phyloP scores from a whole-genome alignment of 92 coral and sea anemone genomes.

The Actinostola sp. region DNA sequence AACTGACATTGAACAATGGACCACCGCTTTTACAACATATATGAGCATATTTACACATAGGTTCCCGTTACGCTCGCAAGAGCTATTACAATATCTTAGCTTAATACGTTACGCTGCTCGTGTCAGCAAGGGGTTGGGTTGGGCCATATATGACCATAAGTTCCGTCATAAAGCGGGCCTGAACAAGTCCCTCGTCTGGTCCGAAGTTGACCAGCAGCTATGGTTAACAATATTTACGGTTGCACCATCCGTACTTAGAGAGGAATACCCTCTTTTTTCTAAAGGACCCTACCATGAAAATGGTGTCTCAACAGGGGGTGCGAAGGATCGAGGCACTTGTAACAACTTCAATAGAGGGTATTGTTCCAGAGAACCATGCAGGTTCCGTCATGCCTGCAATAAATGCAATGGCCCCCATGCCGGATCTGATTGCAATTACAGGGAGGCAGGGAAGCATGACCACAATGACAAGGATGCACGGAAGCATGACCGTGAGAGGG shows the following conservation, averaged over 20 bases:
- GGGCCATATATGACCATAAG: conserved; percentile 50
- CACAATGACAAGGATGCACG: not conserved
- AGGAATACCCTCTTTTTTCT: conserved; percentile 57
- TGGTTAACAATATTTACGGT: conserved; percentile 59
- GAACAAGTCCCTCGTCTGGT: conserved; percentile 45
- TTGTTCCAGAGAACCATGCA: conserved; percentile 44
- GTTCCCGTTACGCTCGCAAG: no score
- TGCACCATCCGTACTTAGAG: conserved; percentile 25
- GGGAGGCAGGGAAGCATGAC: not conserved
- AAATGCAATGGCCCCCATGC: no score
- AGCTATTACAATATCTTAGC: conserved; percentile 22
- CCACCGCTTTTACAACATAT: no score
- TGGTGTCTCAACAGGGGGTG: conserved; percentile 40
- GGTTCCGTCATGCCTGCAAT: conserved; percentile 22
- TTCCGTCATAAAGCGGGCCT: conserved; percentile 49
- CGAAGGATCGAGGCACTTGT: conserved; percentile 24
- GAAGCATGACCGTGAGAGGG: not conserved
- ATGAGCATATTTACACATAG: no score
- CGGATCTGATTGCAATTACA: no score
- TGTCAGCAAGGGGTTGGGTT: conserved; percentile 41
- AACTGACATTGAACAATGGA: no score
- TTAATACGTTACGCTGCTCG: conserved; percentile 45
- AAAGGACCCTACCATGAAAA: conserved; percentile 42
- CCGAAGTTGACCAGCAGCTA: conserved; percentile 38
- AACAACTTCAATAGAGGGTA: conserved; percentile 16